Evolutionary conservation across 2,113 vertebrate species (phyloP).

Genomic region (Mastomys natalensis): DNA sequence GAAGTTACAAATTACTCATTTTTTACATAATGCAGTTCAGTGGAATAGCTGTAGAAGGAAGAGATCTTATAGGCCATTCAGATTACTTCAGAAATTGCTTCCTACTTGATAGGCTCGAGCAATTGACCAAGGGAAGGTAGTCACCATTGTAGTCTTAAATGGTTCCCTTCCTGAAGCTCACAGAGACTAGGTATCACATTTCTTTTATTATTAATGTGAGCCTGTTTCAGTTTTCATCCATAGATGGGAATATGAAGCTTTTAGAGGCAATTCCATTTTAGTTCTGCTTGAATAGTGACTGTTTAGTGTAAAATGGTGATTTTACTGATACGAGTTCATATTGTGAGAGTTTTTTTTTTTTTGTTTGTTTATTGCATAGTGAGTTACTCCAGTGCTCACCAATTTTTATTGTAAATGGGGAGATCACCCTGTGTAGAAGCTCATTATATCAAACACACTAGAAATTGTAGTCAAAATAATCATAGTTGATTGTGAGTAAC

Average conservation of each 20-base stretch:
- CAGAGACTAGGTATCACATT: not conserved
- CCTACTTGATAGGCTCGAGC: not conserved
- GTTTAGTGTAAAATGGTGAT: constrained; percentile 45
- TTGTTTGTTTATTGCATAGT: not conserved
- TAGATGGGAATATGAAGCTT: not conserved
- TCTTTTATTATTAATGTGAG: not conserved
- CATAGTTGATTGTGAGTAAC: constrained; percentile 9
- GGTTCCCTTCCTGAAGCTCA: not conserved
- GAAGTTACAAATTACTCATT: constrained; percentile 49
- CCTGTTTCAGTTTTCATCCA: constrained; percentile 62
- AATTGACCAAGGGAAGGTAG: not conserved
- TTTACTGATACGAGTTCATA: not conserved
- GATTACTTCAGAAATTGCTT: constrained; percentile 37
- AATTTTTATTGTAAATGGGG: constrained; percentile 33
- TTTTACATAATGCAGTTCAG: constrained; percentile 57
- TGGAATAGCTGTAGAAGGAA: constrained; percentile 29
- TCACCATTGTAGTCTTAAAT: not conserved
- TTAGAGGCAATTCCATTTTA: not conserved
- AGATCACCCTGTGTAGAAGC: not conserved
- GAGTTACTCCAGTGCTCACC: constrained; percentile 12
- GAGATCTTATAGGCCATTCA: constrained; percentile 34
- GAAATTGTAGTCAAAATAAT: constrained; percentile 37
- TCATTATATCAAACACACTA: constrained; percentile 33
- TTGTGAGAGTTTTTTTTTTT: constrained; percentile 7
- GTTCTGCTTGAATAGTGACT: constrained; percentile 17